Conservation (phyloP, 2,797 vertebrate species). For the Odontamblyopus rebecca region DNA sequence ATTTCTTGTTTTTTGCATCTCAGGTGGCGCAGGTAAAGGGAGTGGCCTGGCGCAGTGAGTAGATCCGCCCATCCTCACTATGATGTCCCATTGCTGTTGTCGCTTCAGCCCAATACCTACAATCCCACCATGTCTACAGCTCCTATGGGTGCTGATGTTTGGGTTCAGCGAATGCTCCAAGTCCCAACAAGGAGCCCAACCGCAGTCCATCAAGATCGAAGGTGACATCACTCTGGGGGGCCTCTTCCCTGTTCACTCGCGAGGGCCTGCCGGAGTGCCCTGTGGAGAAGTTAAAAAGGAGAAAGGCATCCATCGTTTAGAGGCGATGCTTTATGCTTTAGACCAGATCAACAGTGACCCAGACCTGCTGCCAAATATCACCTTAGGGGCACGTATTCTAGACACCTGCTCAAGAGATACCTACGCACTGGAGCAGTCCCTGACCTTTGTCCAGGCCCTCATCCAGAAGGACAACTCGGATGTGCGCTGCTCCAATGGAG, state of each 20-base stretch:
- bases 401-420: conserved; percentile 92
- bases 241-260: conserved; percentile 88
- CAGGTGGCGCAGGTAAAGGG: conserved; percentile 69
- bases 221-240: conserved; percentile 90
- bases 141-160: conserved; percentile 64
- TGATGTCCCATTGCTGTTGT: conserved; percentile 58
- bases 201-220: conserved; percentile 87
- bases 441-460: conserved; percentile 88
- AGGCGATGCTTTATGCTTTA: conserved; percentile 93
- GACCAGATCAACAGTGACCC: conserved; percentile 92
- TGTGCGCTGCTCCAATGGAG: conserved; percentile 84
- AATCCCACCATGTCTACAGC: conserved; percentile 41
- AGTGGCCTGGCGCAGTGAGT: conserved; percentile 65
- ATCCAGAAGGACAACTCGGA: conserved; percentile 85
- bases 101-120: conserved; percentile 13
- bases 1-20: conserved; percentile 7
- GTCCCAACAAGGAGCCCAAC: conserved; percentile 71
- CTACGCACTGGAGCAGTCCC: conserved; percentile 89
- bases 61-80: conserved; percentile 63
- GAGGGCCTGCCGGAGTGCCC: conserved; percentile 82
- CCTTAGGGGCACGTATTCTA: conserved; percentile 86
- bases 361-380: conserved; percentile 86
- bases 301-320: conserved; percentile 90
- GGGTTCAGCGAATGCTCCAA: conserved; percentile 31
- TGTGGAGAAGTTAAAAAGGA: conserved; percentile 90